These are phyloP conservation scores for Luperina testacea DNA, from an alignment of 2,888 invertebrate genomes.

Conservation along the genomic window DNA sequence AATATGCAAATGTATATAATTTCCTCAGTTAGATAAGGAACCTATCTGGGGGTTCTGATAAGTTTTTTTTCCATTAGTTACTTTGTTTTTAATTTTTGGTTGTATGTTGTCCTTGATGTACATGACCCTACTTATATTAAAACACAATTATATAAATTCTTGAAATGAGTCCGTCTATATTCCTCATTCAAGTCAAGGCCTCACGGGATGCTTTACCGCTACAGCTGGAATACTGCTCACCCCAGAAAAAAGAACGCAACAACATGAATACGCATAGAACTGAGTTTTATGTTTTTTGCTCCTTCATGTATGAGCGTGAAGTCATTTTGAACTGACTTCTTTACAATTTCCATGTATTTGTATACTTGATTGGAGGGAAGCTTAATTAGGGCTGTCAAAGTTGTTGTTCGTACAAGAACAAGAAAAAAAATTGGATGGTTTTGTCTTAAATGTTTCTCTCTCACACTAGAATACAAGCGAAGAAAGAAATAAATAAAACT, in stretches of 20 bases:
- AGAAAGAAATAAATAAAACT: neutral
- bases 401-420: neutral
- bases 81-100: neutral
- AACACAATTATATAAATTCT: neutral
- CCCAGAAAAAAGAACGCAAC: conserved; percentile 26
- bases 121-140: neutral
- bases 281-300: conserved; percentile 44
- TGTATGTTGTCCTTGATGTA: neutral
- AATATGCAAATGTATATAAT: neutral
- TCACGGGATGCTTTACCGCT: conserved; percentile 27
- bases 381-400: conserved; percentile 48
- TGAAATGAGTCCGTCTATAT: neutral
- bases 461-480: neutral
- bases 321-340: conserved; percentile 55
- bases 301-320: conserved; percentile 41
- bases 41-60: too few relatives aligned
- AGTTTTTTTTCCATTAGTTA: neutral
- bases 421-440: neutral
- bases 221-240: conserved; percentile 17
- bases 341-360: conserved; percentile 61
- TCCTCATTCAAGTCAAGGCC: conserved; percentile 8
- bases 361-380: conserved; percentile 43
- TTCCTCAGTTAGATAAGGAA: neutral
- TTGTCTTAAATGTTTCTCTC: neutral
- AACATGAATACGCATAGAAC: conserved; percentile 47